phyloP scores from a whole-genome alignment of 1,140 invertebrate species.

The Brachystomella parvula region DNA sequence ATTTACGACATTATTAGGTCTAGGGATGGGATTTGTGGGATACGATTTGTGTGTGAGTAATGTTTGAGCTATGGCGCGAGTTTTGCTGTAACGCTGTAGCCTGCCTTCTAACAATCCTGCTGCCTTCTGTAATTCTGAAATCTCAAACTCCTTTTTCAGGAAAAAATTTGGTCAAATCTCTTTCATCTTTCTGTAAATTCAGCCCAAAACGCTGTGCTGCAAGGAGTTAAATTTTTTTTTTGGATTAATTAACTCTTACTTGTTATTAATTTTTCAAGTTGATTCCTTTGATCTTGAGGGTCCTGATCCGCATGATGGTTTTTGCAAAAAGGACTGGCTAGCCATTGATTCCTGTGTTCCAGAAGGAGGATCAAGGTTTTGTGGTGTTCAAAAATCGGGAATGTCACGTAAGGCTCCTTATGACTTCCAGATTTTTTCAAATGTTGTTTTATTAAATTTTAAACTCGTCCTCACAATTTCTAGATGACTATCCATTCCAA shows the following conservation, averaged over 20 bases:
- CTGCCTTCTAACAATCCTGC: background rate
- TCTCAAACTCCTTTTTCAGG: background rate
- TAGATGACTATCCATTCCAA: slow-evolving; percentile 43
- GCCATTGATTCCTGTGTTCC: slow-evolving; percentile 42
- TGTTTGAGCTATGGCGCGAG: background rate
- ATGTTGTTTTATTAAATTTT: background rate
- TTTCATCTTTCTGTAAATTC: too few species aligned
- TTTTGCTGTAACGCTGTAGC: background rate
- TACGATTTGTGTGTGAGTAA: slow-evolving; percentile 39
- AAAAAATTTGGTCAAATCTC: too few species aligned
- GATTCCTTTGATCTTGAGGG: slow-evolving; percentile 38
- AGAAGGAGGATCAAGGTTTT: slow-evolving; percentile 42
- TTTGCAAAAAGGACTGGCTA: slow-evolving; percentile 42
- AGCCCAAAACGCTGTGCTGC: background rate
- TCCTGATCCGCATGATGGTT: slow-evolving; percentile 34
- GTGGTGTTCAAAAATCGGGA: slow-evolving; percentile 41
- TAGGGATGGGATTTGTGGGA: slow-evolving; percentile 38
- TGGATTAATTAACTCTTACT: background rate
- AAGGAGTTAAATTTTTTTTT: background rate
- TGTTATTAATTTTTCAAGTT: slow-evolving; percentile 31
- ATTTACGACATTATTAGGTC: slow-evolving; percentile 41
- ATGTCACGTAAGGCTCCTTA: slow-evolving; percentile 38
- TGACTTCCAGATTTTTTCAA: background rate
- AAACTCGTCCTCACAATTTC: slow-evolving; percentile 4
- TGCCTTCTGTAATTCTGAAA: background rate